Evolutionary conservation across 1,140 invertebrate genomes (phyloP), one percentile per base, ranked within the genome.

Genomic region (Papilio glaucus): DNA sequence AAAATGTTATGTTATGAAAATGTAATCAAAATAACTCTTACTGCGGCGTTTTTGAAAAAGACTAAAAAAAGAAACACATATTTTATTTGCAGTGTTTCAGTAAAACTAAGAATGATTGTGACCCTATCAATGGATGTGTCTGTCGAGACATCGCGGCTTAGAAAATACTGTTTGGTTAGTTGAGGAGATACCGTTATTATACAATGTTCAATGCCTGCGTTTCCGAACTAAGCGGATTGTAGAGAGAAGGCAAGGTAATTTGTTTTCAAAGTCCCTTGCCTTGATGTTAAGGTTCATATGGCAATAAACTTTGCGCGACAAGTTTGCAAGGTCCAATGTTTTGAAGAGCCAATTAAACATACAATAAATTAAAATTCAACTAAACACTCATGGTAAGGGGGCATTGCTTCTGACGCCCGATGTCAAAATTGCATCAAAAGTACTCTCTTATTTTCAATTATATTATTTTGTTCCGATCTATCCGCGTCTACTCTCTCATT

Each of bases 131-230:
- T 69, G 67, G 24, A 45, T 53, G 18, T 29, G 65, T 68, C 65
- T 29, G 65, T 68, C 65, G 67, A 69, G 67, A 69, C 67, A 69
- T 69, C 42, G 29, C 67, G n/a, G 67, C 67, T 53, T 68, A 68
- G 65, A 69, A 69, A 69, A 69, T 69, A 69, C 42, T 69, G 67
- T 69, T 69, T 69, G 29, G 67, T 69, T 69, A 33, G 67, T 69
- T 33, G 26, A 37, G 37, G 42, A 45, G 63, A 69, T 69, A 69
- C 67, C 67, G 67, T 69, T 69, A 69, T 68, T 69, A 53, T 69
- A 69, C 67, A 53, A 69, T 69, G 67, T 69, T 49, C 67, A 69
- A 69, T 69, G 42, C 67, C 67, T 38, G 18, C 62, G 15, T 65
- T 65, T 65, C 33, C 37, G 33, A 65, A 65, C 29, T 57, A 24